Evolutionary conservation across 2,113 vertebrate genomes (phyloP).

Genomic region (Pelvicachromis taeniatus): DNA sequence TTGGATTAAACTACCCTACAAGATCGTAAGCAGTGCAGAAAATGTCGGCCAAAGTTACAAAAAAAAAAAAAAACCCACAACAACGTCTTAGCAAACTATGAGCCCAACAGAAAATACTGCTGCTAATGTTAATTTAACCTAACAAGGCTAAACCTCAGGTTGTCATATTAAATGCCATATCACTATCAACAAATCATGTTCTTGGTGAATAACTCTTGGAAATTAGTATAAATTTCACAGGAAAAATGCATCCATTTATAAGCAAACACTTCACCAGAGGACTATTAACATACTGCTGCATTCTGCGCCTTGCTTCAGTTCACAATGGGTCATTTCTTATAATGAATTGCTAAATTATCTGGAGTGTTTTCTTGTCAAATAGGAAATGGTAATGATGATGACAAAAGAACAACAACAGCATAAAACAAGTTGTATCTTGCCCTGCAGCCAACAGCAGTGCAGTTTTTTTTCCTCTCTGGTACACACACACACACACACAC

Average conservation of each 20-base stretch:
- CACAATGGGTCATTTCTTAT: constrained; percentile 63
- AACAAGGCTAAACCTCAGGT: background rate
- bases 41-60: background rate
- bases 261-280: background rate
- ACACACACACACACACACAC: constrained; percentile 34
- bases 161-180: background rate
- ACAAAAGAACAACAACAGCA: constrained; percentile 58
- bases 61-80: background rate
- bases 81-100: background rate
- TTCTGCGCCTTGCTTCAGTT: constrained; percentile 37
- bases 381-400: constrained; percentile 62
- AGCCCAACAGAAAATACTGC: background rate
- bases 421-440: constrained; percentile 57
- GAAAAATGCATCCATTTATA: background rate
- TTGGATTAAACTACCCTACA: background rate
- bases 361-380: constrained; percentile 62
- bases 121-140: background rate
- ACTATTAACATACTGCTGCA: constrained; percentile 18
- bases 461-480: constrained; percentile 1
- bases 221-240: background rate
- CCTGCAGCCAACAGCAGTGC: constrained; percentile 52
- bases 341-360: constrained; percentile 70
- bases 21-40: background rate
- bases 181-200: background rate
- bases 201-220: background rate